phyloP scores from a whole-genome alignment of 2,797 vertebrate species.

The Babyrousa celebensis region DNA sequence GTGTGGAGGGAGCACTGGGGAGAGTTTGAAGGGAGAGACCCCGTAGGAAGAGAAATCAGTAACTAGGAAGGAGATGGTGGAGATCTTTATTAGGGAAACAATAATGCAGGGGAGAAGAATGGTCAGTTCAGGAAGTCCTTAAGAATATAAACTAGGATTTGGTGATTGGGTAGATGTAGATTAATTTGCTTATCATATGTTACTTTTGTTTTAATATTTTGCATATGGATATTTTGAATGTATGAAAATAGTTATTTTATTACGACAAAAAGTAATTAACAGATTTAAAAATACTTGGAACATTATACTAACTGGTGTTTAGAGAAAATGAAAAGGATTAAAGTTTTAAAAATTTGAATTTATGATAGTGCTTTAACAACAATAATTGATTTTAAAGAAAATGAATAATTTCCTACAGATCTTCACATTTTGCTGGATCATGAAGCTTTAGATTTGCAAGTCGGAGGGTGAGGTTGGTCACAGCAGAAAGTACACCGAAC shows the following conservation, averaged over 20 bases:
- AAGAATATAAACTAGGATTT: constrained; percentile 32
- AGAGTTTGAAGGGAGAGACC: background rate
- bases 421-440: background rate
- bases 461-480: background rate
- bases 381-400: constrained; percentile 40
- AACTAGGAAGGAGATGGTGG: background rate
- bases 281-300: constrained; percentile 26
- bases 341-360: background rate
- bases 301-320: background rate
- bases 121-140: background rate
- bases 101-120: background rate
- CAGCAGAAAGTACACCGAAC: background rate
- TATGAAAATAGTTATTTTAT: constrained; percentile 18
- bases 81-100: background rate
- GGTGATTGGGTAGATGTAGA: background rate
- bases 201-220: constrained; percentile 60
- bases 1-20: background rate
- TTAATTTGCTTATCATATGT: background rate
- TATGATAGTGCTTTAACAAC: background rate
- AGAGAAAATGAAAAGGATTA: constrained; percentile 36
- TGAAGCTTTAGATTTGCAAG: background rate
- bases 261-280: background rate
- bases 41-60: background rate
- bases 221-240: background rate
- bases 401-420: background rate